Conservation (phyloP, 2,888 invertebrate species). For the Euproctis similis region DNA sequence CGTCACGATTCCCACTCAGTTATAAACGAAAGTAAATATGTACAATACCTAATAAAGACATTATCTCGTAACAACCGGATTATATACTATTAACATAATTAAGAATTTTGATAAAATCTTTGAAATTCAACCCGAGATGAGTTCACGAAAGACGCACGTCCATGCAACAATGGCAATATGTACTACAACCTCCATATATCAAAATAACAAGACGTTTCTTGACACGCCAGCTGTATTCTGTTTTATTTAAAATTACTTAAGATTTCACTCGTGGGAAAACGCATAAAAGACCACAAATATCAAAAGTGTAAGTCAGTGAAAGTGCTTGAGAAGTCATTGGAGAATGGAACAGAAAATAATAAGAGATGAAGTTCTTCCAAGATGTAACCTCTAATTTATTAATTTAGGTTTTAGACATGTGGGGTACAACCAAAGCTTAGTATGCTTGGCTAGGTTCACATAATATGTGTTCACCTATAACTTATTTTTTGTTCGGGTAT, state of each 20-base stretch:
- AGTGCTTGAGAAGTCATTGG: constrained; percentile 2
- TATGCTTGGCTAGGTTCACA: too few relatives aligned
- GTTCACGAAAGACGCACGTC: constrained; percentile 6
- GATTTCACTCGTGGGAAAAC: constrained; percentile 23
- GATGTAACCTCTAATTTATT: too few relatives aligned
- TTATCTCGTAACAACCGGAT: constrained; percentile 14
- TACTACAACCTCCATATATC: constrained; percentile 9
- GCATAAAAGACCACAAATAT: constrained; percentile 4
- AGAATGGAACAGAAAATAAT: constrained; percentile 1
- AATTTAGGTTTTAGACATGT: too few relatives aligned
- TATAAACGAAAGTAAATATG: constrained; percentile 25
- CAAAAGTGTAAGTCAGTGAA: constrained; percentile 2
- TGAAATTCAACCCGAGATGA: constrained; percentile 4
- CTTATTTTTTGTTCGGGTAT: too few relatives aligned
- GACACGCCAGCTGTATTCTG: constrained; percentile 4
- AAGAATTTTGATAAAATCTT: constrained; percentile 8
- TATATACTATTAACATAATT: constrained; percentile 3
- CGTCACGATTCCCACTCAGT: constrained; percentile 15
- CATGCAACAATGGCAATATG: constrained; percentile 4
- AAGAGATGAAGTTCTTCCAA: too few relatives aligned
- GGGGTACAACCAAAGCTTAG: too few relatives aligned
- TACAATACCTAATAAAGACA: constrained; percentile 23
- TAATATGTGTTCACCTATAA: too few relatives aligned
- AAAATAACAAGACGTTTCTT: constrained; percentile 6
- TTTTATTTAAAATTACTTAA: constrained; percentile 17